A percentile compares a stretch with the other conserved stretches of the same genome.
These are phyloP conservation scores for Furnarius figulus DNA, from an alignment of 2,113 vertebrate species.

Conservation along the genomic window DNA sequence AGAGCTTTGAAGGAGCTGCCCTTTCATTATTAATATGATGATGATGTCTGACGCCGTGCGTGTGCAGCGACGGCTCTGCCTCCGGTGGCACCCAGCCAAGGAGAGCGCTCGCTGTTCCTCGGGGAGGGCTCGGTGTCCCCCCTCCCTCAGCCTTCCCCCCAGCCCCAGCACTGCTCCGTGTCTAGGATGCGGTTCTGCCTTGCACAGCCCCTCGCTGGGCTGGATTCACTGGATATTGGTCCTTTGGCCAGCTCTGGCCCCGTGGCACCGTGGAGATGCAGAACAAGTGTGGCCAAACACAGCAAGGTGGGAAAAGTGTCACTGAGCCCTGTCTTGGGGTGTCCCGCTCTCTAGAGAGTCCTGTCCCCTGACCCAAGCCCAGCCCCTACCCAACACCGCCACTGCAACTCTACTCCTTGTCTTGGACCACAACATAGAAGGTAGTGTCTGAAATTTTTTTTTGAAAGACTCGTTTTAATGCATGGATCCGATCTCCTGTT, in stretches of 20 bases:
- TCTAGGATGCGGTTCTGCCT: rapidly evolving
- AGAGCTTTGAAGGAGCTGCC: conserved; percentile 61
- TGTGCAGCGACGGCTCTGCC: conserved; percentile 1
- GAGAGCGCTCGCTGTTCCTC: background rate
- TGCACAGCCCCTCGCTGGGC: background rate
- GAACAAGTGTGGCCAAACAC: background rate
- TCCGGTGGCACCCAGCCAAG: background rate
- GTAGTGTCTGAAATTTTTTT: background rate
- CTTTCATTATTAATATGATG: conserved; percentile 71
- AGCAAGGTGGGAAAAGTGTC: rapidly evolving
- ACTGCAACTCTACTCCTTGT: rapidly evolving
- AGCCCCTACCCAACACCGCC: rapidly evolving
- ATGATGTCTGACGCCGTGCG: conserved; percentile 47
- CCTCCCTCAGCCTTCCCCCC: background rate
- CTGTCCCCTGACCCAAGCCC: background rate
- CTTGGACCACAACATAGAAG: background rate
- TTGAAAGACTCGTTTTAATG: background rate
- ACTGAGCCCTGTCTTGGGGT: background rate
- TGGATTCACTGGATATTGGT: rapidly evolving
- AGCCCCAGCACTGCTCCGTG: rapidly evolving
- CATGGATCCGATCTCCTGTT: background rate
- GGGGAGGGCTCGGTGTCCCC: background rate
- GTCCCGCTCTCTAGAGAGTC: background rate
- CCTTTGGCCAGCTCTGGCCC: background rate
- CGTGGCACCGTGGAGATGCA: too few relatives aligned